Evolutionary conservation across 2,888 invertebrate species (phyloP), one percentile per base, ranked within the genome.

Genomic region (Fragum fragum): DNA sequence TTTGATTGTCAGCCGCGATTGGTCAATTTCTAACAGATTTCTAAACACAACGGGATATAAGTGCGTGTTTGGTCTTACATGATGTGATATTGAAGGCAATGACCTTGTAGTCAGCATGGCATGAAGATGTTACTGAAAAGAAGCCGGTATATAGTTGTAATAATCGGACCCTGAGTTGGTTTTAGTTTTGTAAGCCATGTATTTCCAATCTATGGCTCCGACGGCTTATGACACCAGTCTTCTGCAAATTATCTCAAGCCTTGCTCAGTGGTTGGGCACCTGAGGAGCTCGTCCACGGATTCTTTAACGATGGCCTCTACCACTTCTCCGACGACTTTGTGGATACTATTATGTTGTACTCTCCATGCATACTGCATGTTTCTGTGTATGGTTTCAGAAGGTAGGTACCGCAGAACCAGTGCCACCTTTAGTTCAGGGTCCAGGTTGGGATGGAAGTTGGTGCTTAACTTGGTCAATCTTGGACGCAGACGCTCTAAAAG

Each of bases 261-360:
- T 72, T 57, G 72, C 61, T 73, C 26, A 73, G 73, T 61, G 47
- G 73, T 73, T 23, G 73, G 73, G 59, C 61, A 73, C 55, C 36
- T 52, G 57, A 73, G 39, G 42, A 55, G 42, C 52, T 73, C 73
- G 57, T 73, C 73, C 42, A 75, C 68, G 73, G 82, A 85, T 68
- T 85, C 82, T 11, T 75, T 74, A 26, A 83, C 68, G 47, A 86
- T 86, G 80, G 83, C 87, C 71, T 81, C 29, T 29, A 77, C 73
- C 26, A 87, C 83, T 71, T 85, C 82, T 68, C 77, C 28, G 55
- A 82, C 74, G 1, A 83, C 75, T 14, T 73, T 23, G 55, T 76
- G n/a, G 26, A 83, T 81, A 61, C 77, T 86, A 79, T 85, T 81
- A 72, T 79, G 61, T 16, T 79, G 79, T 18, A 82, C 86, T 71